Base-by-base conservation (phyloP, 2,888 invertebrate species). In the Nemapogon koenigi region DNA sequence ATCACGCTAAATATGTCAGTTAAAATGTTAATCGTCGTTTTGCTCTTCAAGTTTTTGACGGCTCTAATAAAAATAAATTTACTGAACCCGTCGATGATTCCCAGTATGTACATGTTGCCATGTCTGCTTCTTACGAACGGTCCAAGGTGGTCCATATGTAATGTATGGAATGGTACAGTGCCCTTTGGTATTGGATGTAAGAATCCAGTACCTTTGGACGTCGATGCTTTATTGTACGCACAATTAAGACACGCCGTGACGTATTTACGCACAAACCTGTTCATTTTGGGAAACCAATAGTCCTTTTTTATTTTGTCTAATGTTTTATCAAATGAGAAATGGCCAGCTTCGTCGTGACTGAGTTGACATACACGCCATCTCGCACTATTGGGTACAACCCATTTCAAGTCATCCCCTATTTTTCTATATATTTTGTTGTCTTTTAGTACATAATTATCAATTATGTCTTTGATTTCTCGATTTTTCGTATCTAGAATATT, bases 211-310 rank as follows among this genome's bases (percentile, higher is more conserved):
- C 40, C 41, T 14, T 41, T 41, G 2, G 33, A 33, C 0, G 37
- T 8, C 4, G 36, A 16, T 11, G 17, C 35, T 38, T 46, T 46
- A 40, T 40, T 38, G 16, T 42, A 42, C n/a, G n/a, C n/a, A n/a
- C 44, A 47, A 18, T 43, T 32, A 4, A 45, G 14, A 22, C 47
- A 45, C 7, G 47, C 28, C 6, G n/a, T n/a, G n/a, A 47, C 45
- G 39, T 45, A 45, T 37, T 47, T 47, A 8, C 30, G 38, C 8
- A 43, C 36, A 16, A 47, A 45, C 6, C 37, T 32, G 18, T 40
- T 39, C 45, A 47, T 45, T 31, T 39, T 39, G 3, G 46, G 44
- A 36, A 46, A 43, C 47, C 47, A 47, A 32, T 35, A 44, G 17
- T 46, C 35, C n/a, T 37, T 28, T 40, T 37, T 19, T 10, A 45